These are phyloP conservation scores for Myotis findleyi DNA, from an alignment of 2,797 vertebrate species.

Conservation along the genomic window DNA sequence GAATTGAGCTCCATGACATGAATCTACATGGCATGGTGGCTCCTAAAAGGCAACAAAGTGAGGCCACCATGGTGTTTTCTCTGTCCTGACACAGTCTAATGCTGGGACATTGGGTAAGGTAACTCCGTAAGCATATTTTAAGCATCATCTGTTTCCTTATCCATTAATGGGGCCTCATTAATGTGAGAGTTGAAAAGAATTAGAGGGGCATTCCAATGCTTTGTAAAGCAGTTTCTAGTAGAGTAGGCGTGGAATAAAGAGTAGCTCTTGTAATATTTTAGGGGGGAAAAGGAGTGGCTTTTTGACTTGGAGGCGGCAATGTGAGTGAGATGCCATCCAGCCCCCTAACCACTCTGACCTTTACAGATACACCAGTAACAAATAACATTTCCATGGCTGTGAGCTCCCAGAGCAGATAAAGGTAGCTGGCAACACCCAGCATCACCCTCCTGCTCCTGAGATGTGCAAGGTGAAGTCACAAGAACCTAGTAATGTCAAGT, in stretches of 20 bases:
- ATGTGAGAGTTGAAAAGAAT: not conserved
- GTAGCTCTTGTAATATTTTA: not conserved
- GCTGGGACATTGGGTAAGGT: not conserved
- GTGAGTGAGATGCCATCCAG: not conserved
- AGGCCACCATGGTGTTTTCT: not conserved
- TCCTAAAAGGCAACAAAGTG: not conserved
- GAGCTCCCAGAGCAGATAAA: slow-evolving; percentile 5
- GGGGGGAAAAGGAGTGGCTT: not conserved
- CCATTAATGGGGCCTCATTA: not conserved
- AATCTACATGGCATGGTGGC: not conserved
- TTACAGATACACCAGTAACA: not conserved
- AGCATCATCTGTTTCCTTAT: not conserved
- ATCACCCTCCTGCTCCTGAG: not conserved
- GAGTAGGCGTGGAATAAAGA: not conserved
- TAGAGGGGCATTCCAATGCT: not conserved
- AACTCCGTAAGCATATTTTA: not conserved
- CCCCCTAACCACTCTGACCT: not conserved
- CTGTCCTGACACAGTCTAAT: not conserved
- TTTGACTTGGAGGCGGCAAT: not conserved
- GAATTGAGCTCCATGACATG: not conserved
- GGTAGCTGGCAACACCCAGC: not conserved
- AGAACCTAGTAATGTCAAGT: slow-evolving; percentile 73
- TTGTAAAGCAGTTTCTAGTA: not conserved
- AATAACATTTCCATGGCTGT: not conserved
- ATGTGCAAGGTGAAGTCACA: slow-evolving; percentile 74